Percentiles rank a stretch among this genome's conserved stretches.
phyloP scores from a whole-genome alignment of 2,113 vertebrate species.

The Sphaerodactylus townsendi region DNA sequence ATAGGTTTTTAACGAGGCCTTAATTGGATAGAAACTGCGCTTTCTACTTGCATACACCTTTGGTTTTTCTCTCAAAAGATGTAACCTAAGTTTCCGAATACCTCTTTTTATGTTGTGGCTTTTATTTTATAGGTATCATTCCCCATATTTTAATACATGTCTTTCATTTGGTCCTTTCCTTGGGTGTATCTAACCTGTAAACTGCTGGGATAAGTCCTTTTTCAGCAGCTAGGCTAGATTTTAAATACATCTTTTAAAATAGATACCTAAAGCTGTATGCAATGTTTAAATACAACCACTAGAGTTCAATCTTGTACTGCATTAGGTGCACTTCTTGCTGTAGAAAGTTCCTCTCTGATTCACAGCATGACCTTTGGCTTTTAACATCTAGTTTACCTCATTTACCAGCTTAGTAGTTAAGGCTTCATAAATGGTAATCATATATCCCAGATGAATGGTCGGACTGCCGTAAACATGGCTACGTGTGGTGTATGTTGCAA shows the following conservation, averaged over 20 bases:
- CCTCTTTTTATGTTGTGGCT: not conserved
- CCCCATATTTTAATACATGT: not conserved
- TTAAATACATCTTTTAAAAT: not conserved
- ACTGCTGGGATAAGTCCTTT: not conserved
- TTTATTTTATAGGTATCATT: not conserved
- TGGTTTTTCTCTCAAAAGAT: not conserved
- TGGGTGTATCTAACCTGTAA: not conserved
- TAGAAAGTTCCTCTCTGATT: slow-evolving; percentile 7
- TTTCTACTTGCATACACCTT: rapidly evolving
- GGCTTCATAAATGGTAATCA: not conserved
- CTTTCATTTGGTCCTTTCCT: not conserved
- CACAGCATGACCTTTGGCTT: slow-evolving; percentile 39
- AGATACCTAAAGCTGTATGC: slow-evolving; percentile 31
- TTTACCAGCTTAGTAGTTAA: not conserved
- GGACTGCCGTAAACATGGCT: slow-evolving; percentile 13
- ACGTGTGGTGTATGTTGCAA: not conserved
- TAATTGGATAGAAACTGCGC: not conserved
- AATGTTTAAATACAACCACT: slow-evolving; percentile 68
- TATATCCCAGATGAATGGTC: slow-evolving; percentile 5
- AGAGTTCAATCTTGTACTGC: slow-evolving; percentile 89
- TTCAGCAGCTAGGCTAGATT: not conserved
- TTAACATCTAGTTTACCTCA: not conserved
- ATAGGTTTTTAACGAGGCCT: not conserved
- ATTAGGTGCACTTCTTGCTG: slow-evolving; percentile 38
- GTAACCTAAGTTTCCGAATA: rapidly evolving